Base-by-base conservation (phyloP, 2,113 vertebrate genomes). In the Sinocyclocheilus grahami region DNA sequence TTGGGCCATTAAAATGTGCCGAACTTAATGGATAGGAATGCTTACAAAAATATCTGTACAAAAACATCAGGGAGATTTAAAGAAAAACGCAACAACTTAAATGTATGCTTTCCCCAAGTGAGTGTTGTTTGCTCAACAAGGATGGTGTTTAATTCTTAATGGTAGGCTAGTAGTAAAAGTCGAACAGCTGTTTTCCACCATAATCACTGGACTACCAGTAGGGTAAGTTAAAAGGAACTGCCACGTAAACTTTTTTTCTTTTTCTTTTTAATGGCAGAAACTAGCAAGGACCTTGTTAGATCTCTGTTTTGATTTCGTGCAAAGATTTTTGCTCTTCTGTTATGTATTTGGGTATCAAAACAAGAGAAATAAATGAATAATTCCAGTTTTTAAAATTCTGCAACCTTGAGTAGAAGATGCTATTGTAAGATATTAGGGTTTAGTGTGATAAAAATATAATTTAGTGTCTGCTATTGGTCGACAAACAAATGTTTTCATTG, bases 41-140 rank as follows among this genome's bases (percentile, higher is more conserved):
- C n/a, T 72, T 82, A 42, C 55, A 75, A 75, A 86, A 86, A 84
- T 84, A 84, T 78, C 46, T 74, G 39, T 83, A 67, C 27, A 33
- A 65, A 63, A 75, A 16, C 11, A 69, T 37, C 27, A 3, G 10
- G 20, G 30, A 71, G 65, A 51, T 46, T 69, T 71, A 27, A 42
- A 53, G n/a, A 51, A 33, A 67, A 0, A 33, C 30, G 2, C 30
- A 55, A 51, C 18, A 42, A 22, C 71, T 65, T 77, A 27, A 72
- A 72, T 77, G 1, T 39, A 69, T 48, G 62, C 42, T 42, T n/a
- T 18, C 69, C 46, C 60, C 83, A 39, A 58, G 71, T 76, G 55
- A 79, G 39, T 16, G 48, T 51, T 13, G 12, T 33, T 46, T 67
- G 79, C 62, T 82, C 13, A 67, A 27, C 37, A 51, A 46, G 42